These are phyloP conservation scores for Horisme vitalbata DNA, from an alignment of 2,888 invertebrate genomes.

Conservation along the genomic window DNA sequence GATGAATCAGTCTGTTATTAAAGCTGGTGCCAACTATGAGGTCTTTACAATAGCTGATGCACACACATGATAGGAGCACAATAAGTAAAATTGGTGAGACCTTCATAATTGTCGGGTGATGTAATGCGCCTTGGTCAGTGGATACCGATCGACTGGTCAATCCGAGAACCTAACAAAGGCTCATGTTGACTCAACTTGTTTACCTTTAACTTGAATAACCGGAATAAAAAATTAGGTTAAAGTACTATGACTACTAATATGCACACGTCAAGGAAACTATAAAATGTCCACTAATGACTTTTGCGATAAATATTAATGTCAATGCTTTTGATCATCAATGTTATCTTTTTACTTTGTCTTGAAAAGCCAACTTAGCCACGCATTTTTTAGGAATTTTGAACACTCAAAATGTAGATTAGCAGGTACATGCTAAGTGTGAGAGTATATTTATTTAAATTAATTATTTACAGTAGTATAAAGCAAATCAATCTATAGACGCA, in stretches of 20 bases:
- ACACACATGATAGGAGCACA: slow-evolving; percentile 56
- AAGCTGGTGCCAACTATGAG: slow-evolving; percentile 73
- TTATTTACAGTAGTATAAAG: no score
- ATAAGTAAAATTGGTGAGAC: slow-evolving; percentile 51
- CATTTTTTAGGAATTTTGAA: no score
- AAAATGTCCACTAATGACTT: slow-evolving; percentile 5
- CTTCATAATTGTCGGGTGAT: slow-evolving; percentile 54
- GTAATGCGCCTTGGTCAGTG: slow-evolving; percentile 50
- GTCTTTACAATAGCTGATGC: slow-evolving; percentile 62
- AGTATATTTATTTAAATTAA: no score
- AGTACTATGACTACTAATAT: slow-evolving; percentile 13
- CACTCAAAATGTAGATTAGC: no score
- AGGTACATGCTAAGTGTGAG: no score
- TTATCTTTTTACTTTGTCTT: not conserved
- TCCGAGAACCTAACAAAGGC: slow-evolving; percentile 7
- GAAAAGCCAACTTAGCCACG: no score
- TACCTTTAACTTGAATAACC: slow-evolving; percentile 50
- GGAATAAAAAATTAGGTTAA: slow-evolving; percentile 53
- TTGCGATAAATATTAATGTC: slow-evolving; percentile 11
- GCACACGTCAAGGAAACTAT: slow-evolving; percentile 14
- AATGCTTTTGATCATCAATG: not conserved
- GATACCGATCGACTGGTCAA: slow-evolving; percentile 50
- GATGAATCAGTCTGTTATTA: slow-evolving; percentile 65
- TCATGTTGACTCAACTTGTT: slow-evolving; percentile 44
- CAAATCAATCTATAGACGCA: no score